A percentile compares a stretch with the other conserved stretches of the same genome.
Conservation (phyloP, 2,888 invertebrate species). For the Eilema sororculum region DNA sequence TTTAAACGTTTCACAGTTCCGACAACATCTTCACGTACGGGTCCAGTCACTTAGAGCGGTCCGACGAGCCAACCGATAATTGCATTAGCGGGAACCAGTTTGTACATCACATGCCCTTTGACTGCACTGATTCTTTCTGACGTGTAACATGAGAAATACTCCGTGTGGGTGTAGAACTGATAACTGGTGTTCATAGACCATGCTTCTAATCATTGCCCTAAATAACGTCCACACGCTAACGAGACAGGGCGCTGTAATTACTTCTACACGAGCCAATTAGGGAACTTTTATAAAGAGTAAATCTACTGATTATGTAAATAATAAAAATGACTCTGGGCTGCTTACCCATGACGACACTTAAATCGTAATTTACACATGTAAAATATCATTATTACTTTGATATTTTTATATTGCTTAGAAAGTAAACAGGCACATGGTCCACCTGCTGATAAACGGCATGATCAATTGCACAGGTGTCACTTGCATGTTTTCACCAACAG, state of each 20-base stretch:
- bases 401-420: neutral
- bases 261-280: constrained; percentile 12
- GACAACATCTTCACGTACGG: constrained; percentile 40
- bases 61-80: constrained; percentile 67
- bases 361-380: neutral
- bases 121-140: constrained; percentile 72
- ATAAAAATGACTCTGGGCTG: neutral
- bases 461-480: neutral
- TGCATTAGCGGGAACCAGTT: constrained; percentile 76
- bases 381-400: neutral
- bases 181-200: constrained; percentile 34
- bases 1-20: constrained; percentile 40
- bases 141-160: constrained; percentile 58
- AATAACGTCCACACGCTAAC: constrained; percentile 24
- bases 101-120: constrained; percentile 69
- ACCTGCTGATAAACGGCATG: neutral
- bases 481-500: neutral
- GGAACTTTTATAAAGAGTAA: neutral
- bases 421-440: neutral
- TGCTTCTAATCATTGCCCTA: constrained; percentile 33
- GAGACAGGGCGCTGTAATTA: constrained; percentile 5
- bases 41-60: constrained; percentile 62
- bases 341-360: neutral
- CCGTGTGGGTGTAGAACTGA: constrained; percentile 42
- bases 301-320: neutral